Conservation (phyloP, 2,888 invertebrate genomes). For the Pinctada fucata region DNA sequence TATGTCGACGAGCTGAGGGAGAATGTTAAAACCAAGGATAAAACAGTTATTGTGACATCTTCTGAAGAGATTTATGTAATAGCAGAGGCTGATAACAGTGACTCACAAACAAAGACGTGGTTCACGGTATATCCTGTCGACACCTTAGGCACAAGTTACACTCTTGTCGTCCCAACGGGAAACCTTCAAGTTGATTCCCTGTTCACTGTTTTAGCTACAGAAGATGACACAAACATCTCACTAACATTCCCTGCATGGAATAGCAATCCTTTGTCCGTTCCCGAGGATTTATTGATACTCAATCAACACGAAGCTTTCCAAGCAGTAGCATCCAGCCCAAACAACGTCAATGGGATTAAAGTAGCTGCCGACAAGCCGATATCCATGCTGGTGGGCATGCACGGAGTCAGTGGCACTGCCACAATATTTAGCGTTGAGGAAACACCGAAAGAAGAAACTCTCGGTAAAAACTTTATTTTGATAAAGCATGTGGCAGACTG, state of each 20-base stretch:
- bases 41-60: slow-evolving; percentile 10
- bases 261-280: not conserved
- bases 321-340: not conserved
- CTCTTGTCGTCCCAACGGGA: not conserved
- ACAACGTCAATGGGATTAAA: not conserved
- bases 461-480: not conserved
- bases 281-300: not conserved
- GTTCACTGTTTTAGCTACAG: slow-evolving; percentile 14
- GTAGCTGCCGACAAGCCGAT: slow-evolving; percentile 17
- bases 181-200: not conserved
- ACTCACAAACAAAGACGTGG: not conserved
- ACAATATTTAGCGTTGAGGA: not conserved
- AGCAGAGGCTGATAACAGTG: not conserved
- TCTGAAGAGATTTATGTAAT: slow-evolving; percentile 13
- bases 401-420: not conserved
- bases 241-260: not conserved
- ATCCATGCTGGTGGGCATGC: slow-evolving; percentile 7
- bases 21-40: slow-evolving; percentile 3
- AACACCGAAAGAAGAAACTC: not conserved
- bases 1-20: not conserved
- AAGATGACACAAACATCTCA: slow-evolving; percentile 13
- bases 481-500: not conserved
- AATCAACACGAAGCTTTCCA: slow-evolving; percentile 10
- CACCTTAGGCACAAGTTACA: slow-evolving; percentile 12
- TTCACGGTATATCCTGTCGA: slow-evolving; percentile 13